Evolutionary conservation across 2,888 invertebrate species (phyloP), one percentile per base, ranked within the genome.

Genomic region (Metacarcinus magister): DNA sequence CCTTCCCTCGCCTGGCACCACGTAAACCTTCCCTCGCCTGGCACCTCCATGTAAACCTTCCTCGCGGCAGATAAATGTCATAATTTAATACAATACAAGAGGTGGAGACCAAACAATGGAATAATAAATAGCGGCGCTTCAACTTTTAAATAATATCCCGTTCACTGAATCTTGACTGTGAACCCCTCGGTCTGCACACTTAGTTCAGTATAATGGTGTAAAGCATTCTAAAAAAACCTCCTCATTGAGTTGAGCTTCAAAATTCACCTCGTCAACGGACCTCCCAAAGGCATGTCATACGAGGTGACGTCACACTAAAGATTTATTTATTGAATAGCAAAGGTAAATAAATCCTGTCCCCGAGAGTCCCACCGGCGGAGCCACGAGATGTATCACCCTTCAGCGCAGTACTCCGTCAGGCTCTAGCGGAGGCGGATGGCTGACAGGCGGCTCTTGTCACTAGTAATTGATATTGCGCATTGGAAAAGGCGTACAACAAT

Each of bases 391-490:
- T 94, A 94, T 89, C 39, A 48, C 60, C 94, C 90, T 54, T 89
- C 94, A 94, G 54, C 89, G 87, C 39, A 23, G 19, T 95, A 95
- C 94, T 95, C 67, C 89, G 94, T 95, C 94, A 60, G 82, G 75
- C 75, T 28, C 10, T 13, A 1, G 60, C 60, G 23, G 90, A n/a
- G 90, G 54, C 32, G 94, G 67, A 67, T 16, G 90, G 60, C 90
- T 95, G 94, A 91, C 94, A 90, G 90, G 48, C 39, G 43, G 67
- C 54, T 90, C 90, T 95, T 95, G 94, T 95, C 94, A 95, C 54
- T 95, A 89, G 91, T 95, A 95, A 95, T 95, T 95, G 94, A 95
- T 95, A 95, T 91, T 95, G 94, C 43, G 43, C 44, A 13, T 60
- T 7, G 90, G 44, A 54, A 95, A 90, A 95, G 94, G 94, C 46